These are phyloP conservation scores for Lycaena phlaeas DNA, from an alignment of 2,888 invertebrate species.

Conservation along the genomic window DNA sequence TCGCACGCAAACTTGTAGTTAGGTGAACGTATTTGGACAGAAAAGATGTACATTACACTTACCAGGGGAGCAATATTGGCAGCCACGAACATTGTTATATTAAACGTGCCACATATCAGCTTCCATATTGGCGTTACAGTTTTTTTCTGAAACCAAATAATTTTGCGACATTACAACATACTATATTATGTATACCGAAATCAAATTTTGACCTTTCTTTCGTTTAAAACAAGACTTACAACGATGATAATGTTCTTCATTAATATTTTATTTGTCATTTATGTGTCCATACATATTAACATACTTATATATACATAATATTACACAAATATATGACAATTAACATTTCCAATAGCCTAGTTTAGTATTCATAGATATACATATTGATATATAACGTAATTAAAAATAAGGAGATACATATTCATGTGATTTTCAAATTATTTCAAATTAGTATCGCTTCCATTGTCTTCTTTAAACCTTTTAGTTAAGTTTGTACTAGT, in stretches of 20 bases:
- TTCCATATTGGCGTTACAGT: conserved; percentile 50
- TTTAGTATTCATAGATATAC: not conserved
- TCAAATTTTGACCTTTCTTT: conserved; percentile 1
- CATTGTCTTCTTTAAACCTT: too few relatives aligned
- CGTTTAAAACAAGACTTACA: not conserved
- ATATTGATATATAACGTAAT: too few relatives aligned
- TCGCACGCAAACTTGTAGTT: too few relatives aligned
- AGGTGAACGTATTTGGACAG: not conserved
- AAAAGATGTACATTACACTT: too few relatives aligned
- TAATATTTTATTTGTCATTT: conserved; percentile 1
- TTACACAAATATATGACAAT: not conserved
- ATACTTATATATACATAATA: not conserved
- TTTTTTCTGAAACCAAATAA: conserved; percentile 39
- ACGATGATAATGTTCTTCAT: not conserved
- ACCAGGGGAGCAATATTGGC: conserved; percentile 54
- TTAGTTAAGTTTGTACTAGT: too few relatives aligned
- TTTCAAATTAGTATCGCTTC: too few relatives aligned
- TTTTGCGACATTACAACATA: not conserved
- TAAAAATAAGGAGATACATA: too few relatives aligned
- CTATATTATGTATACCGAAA: conserved; percentile 1
- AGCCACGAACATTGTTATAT: conserved; percentile 47
- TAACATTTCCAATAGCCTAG: not conserved
- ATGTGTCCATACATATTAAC: not conserved
- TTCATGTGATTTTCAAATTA: too few relatives aligned
- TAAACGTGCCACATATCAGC: conserved; percentile 46